Evolutionary conservation across 2,113 vertebrate species (phyloP).

Genomic region (Labrus mixtus): DNA sequence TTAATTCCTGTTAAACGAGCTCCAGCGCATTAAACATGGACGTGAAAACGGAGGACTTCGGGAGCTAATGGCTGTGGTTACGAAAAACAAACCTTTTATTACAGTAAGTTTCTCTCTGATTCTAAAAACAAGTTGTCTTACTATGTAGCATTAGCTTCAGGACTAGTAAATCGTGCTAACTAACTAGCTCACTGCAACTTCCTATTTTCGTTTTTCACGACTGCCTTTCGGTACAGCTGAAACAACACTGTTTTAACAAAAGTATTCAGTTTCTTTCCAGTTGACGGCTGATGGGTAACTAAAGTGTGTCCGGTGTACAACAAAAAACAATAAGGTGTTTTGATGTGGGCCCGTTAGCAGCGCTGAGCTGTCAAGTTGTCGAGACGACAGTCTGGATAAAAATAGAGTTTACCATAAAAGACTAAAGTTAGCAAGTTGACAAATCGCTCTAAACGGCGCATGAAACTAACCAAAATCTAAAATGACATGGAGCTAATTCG

Average conservation of each 20-base stretch:
- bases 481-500: neutral
- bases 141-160: constrained; percentile 21
- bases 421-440: neutral
- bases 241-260: neutral
- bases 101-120: constrained; percentile 44
- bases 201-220: constrained; percentile 35
- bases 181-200: constrained; percentile 53
- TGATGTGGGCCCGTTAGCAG: constrained; percentile 36
- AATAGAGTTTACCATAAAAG: constrained; percentile 40
- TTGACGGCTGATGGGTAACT: neutral
- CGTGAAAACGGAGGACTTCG: constrained; percentile 35
- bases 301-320: rapidly evolving
- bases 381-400: constrained; percentile 8
- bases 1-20: neutral
- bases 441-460: rapidly evolving
- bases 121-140: neutral
- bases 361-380: constrained; percentile 42
- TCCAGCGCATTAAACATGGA: constrained; percentile 52
- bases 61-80: constrained; percentile 38
- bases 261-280: rapidly evolving
- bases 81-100: neutral
- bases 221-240: neutral
- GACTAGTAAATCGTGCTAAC: constrained; percentile 1
- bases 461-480: too few relatives aligned
- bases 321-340: neutral